A percentile compares a stretch with the other conserved stretches of the same genome.
Conservation (phyloP, 2,888 invertebrate species). For the Athripsodes cinereus region DNA sequence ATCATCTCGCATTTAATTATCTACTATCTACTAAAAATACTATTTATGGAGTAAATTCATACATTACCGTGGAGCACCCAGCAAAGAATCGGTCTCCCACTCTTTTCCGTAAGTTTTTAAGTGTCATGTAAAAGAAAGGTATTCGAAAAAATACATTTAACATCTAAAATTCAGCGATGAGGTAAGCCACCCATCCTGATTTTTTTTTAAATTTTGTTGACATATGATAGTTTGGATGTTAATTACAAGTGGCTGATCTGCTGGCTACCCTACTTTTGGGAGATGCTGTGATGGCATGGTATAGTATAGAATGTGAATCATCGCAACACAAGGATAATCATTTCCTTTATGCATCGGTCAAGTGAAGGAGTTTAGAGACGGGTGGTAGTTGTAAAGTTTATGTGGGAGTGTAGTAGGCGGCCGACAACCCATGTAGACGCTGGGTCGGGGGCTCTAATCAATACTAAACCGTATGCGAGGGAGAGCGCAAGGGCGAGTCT, state of each 20-base stretch:
- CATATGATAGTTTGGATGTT: background rate
- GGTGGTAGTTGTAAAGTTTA: background rate
- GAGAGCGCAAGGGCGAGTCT: constrained; percentile 29
- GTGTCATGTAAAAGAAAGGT: too few relatives aligned
- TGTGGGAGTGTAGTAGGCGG: background rate
- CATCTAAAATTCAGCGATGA: too few relatives aligned
- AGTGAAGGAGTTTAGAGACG: constrained; percentile 2
- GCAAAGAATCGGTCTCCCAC: too few relatives aligned
- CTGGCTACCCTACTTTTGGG: too few relatives aligned
- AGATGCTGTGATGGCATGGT: background rate
- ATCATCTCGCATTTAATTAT: too few relatives aligned
- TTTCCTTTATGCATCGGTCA: constrained; percentile 4
- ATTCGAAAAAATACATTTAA: too few relatives aligned
- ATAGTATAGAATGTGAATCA: background rate
- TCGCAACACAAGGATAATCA: background rate
- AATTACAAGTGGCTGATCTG: too few relatives aligned
- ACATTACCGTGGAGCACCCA: too few relatives aligned
- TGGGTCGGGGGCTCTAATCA: constrained; percentile 30
- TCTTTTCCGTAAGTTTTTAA: too few relatives aligned
- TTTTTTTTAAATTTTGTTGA: background rate
- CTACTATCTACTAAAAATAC: too few relatives aligned
- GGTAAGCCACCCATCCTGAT: too few relatives aligned
- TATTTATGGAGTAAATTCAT: too few relatives aligned
- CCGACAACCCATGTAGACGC: background rate
- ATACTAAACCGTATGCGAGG: constrained; percentile 33